Conservation (phyloP, 2,113 vertebrate species). For the Ramphastos sulfuratus region DNA sequence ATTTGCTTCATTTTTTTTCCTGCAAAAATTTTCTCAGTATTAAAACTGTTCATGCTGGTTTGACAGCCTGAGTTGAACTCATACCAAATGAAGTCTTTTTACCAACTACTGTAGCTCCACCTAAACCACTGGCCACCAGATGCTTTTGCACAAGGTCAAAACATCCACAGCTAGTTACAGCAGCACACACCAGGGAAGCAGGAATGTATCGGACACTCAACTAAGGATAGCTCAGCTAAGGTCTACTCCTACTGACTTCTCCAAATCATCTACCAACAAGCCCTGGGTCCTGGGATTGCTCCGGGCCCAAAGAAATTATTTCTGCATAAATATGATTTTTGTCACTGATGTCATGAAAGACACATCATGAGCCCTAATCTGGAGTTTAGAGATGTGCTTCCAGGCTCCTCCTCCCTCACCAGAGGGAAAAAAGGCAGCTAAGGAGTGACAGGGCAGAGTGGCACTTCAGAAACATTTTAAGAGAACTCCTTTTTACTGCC, state of each 20-base stretch:
- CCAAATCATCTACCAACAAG: neutral
- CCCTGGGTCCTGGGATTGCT: neutral
- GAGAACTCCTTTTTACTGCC: neutral
- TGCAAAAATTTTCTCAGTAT: constrained; percentile 15
- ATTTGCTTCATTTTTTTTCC: neutral
- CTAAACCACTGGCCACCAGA: constrained; percentile 68
- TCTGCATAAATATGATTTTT: neutral
- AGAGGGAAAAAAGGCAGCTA: neutral
- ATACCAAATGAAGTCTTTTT: constrained; percentile 71
- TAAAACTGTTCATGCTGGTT: constrained; percentile 27
- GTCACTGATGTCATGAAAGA: neutral
- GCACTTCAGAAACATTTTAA: neutral
- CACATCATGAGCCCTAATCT: neutral
- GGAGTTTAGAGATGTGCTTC: neutral
- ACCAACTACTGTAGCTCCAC: constrained; percentile 70
- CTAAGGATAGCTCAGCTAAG: neutral
- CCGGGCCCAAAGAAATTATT: neutral
- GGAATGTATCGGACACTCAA: neutral
- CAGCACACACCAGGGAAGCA: constrained; percentile 35
- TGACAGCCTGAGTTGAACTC: constrained; percentile 43
- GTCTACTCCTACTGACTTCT: neutral
- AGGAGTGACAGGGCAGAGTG: neutral
- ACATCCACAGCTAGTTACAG: constrained; percentile 54
- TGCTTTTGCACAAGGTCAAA: constrained; percentile 63
- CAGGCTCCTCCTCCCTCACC: neutral